A percentile compares a stretch with the other conserved stretches of the same genome.
Conservation (phyloP, 2,888 invertebrate genomes). For the Hartigia nigra region DNA sequence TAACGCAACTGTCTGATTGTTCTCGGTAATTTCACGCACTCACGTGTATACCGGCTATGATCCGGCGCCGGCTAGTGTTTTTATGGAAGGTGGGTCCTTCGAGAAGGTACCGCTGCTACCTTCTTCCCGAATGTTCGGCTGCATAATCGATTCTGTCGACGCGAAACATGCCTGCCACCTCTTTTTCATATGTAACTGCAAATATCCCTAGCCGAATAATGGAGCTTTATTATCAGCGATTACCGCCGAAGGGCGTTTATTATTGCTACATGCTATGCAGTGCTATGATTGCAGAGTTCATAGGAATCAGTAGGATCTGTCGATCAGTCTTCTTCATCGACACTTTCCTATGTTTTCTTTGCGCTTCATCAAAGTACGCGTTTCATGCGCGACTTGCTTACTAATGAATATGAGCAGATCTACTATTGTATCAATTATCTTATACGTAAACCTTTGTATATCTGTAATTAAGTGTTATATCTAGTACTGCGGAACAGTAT, state of each 20-base stretch:
- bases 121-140: constrained; percentile 33
- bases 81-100: constrained; percentile 31
- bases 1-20: not conserved
- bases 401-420: not conserved
- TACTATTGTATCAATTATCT: not conserved
- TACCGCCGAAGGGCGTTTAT: not conserved
- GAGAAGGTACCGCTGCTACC: constrained; percentile 40
- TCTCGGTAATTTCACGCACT: constrained; percentile 12
- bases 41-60: constrained; percentile 28
- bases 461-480: not conserved
- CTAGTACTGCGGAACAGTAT: not conserved
- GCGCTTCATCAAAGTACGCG: too few species aligned
- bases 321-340: not conserved
- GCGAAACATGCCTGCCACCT: not conserved
- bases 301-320: not conserved
- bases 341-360: too few species aligned
- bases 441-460: not conserved
- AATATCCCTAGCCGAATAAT: not conserved
- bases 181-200: not conserved
- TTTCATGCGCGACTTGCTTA: not conserved
- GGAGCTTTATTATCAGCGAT: not conserved
- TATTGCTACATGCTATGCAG: not conserved
- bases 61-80: constrained; percentile 35
- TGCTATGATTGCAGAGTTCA: not conserved
- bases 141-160: constrained; percentile 18